Evolutionary conservation across 2,113 vertebrate genomes (phyloP), one percentile per base, ranked within the genome.

Genomic region (Dicentrarchus labrax): DNA sequence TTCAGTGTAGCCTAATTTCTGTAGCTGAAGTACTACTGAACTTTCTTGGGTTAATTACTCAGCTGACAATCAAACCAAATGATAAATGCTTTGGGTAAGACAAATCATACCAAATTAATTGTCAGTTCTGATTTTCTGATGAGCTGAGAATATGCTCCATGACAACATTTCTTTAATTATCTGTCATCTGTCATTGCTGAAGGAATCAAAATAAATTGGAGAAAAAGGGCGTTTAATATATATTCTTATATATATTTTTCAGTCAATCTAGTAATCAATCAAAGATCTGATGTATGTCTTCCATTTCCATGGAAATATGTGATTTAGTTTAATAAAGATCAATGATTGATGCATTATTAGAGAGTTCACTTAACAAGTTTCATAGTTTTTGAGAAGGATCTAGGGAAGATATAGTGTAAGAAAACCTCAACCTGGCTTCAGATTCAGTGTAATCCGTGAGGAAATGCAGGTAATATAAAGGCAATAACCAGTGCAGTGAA

Each of bases 31-130:
- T 75, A 22, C 12, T 30, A n/a, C 61, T 12, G 10, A 62, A 39
- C 16, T 62, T 10, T 66, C 62, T 22, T 8, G 21, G 15, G 30
- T 57, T 57, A 45, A 30, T 15, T 21, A 30, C 9, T 47, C 3
- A 30, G 38, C 16, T 47, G 51, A 11, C 62, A 64, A 67, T 30
- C 64, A 82, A 68, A 75, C 68, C 22, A 22, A 45, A n/a, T 36
- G 7, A 56, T 30, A 3, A 56, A 12, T 54, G 57, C 2, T 45
- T 54, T 10, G 17, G 60, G 12, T 57, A 57, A 57, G 48, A 53
- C 11, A 13, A 50, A 60, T 60, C 54, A 48, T 8, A 8, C 24
- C 7, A 71, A 21, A 71, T 53, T 4, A 53, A 43, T 53, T 30
- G 45, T 61, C 66, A 24, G 64, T 24, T 78, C 6, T 53, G 30